Percentiles rank a stretch among this genome's conserved stretches.
Conservation (phyloP, 2,113 vertebrate species). For the Equus quagga region DNA sequence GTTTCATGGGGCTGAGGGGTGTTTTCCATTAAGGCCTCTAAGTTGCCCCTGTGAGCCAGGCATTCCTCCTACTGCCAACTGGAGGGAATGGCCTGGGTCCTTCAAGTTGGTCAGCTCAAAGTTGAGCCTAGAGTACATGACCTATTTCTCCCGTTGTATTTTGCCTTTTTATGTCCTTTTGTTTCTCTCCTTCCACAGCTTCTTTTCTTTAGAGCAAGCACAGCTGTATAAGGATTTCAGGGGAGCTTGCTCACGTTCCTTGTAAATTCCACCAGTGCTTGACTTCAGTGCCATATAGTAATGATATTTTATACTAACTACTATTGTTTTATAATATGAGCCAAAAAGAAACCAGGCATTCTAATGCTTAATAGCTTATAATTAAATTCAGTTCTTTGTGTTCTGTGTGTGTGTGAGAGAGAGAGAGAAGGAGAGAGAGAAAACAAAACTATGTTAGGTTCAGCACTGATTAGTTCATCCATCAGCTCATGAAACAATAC, state of each 20-base stretch:
- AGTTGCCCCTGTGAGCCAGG: not conserved
- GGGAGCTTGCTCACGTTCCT: not conserved
- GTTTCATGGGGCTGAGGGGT: not conserved
- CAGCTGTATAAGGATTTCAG: not conserved
- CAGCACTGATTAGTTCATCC: not conserved
- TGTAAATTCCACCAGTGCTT: constrained; percentile 1
- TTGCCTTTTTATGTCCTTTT: not conserved
- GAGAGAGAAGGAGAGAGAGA: not conserved
- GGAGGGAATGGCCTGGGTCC: not conserved
- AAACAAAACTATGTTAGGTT: not conserved
- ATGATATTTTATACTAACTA: constrained; percentile 24
- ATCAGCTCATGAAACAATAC: not conserved
- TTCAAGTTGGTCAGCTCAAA: not conserved
- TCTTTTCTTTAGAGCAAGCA: constrained; percentile 7
- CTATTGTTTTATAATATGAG: constrained; percentile 44
- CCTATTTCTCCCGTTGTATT: not conserved
- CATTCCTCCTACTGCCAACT: not conserved
- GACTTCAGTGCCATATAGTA: not conserved
- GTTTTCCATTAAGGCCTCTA: constrained; percentile 24
- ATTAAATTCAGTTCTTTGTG: not conserved
- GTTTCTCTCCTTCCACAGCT: not conserved
- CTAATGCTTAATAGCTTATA: not conserved
- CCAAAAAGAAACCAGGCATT: not conserved
- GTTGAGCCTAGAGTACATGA: not conserved
- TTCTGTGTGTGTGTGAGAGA: too few species aligned